These are phyloP conservation scores for Leptobrachium leishanense DNA, from an alignment of 2,113 vertebrate species.

Conservation along the genomic window DNA sequence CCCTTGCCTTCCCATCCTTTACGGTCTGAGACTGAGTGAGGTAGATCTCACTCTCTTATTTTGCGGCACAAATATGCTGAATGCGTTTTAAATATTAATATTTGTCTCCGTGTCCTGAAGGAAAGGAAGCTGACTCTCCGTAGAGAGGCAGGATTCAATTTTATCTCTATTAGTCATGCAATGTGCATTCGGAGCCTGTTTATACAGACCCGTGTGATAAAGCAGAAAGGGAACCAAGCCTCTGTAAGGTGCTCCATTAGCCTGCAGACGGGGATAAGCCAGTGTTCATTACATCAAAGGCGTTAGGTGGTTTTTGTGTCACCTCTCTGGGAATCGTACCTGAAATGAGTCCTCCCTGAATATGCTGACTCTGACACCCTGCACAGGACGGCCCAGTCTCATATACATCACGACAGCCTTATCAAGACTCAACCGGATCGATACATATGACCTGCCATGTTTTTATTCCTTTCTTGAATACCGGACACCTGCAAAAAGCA, in stretches of 20 bases:
- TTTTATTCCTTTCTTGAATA: too few relatives aligned
- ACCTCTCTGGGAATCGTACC: too few relatives aligned
- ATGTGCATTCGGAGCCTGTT: constrained; percentile 18
- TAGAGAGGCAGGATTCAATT: constrained; percentile 20
- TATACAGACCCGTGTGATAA: constrained; percentile 4
- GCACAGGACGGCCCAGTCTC: too few relatives aligned
- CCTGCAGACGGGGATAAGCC: not conserved
- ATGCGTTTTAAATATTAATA: constrained; percentile 34
- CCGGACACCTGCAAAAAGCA: too few relatives aligned
- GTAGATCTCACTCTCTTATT: constrained; percentile 13
- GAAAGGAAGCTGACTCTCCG: not conserved
- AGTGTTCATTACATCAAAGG: not conserved
- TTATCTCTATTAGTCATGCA: constrained; percentile 26
- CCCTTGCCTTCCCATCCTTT: too few relatives aligned
- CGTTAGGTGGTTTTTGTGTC: too few relatives aligned
- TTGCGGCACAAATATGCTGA: constrained; percentile 2
- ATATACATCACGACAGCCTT: too few relatives aligned
- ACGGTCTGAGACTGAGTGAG: not conserved
- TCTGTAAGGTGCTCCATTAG: not conserved
- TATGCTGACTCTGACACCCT: too few relatives aligned
- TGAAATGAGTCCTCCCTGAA: too few relatives aligned
- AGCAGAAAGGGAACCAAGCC: not conserved
- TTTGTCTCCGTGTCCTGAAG: constrained; percentile 7
- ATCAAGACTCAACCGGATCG: too few relatives aligned
- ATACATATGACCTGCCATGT: too few relatives aligned